Conservation (phyloP, 2,113 vertebrate species). For the Ardeotis arabs region DNA sequence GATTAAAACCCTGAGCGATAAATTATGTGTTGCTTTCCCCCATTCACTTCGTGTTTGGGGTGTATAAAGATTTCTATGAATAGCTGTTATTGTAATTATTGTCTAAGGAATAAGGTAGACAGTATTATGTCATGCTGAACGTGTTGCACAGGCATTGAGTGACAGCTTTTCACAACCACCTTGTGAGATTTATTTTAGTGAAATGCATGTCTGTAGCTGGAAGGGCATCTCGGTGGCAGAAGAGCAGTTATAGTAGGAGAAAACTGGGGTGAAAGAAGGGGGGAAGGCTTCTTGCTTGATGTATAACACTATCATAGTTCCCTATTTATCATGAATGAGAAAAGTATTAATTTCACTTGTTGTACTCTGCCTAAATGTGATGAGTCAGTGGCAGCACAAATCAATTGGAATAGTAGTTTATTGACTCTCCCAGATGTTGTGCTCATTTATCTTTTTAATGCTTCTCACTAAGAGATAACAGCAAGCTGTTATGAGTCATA, state of each 20-base stretch:
- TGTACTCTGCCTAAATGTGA: not conserved
- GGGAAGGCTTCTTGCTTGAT: not conserved
- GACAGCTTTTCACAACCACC: not conserved
- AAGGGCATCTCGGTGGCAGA: not conserved
- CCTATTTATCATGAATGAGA: not conserved
- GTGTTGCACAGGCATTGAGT: not conserved
- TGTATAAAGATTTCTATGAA: not conserved
- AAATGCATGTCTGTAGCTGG: not conserved
- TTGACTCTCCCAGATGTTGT: not conserved
- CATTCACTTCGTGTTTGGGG: not conserved
- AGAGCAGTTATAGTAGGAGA: not conserved
- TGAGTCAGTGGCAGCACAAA: not conserved
- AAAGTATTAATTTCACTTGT: not conserved
- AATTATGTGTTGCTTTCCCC: not conserved
- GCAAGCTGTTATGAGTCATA: not conserved
- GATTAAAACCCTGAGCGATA: not conserved
- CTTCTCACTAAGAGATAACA: not conserved
- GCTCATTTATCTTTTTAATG: not conserved
- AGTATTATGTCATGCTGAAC: not conserved
- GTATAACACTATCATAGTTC: not conserved
- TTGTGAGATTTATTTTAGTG: not conserved
- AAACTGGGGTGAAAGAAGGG: not conserved
- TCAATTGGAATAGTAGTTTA: not conserved
- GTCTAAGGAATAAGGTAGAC: not conserved
- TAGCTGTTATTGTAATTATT: conserved; percentile 4